Conservation (phyloP, 2,888 invertebrate species). For the Aphidoletes aphidimyza region DNA sequence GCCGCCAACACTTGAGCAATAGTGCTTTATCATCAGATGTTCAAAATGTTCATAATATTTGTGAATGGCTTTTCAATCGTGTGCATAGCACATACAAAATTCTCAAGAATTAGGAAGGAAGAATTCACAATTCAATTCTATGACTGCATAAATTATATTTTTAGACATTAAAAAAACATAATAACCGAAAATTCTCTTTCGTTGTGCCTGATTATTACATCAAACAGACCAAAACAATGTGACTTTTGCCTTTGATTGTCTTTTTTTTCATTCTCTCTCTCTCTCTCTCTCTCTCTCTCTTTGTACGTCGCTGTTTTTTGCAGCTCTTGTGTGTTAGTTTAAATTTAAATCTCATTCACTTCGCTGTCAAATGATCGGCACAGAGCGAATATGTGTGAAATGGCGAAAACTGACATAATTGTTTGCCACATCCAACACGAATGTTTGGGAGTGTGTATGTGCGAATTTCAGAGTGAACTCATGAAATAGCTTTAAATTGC, state of each 20-base stretch:
- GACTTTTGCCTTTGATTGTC: neutral
- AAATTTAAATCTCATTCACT: constrained; percentile 31
- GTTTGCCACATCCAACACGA: neutral
- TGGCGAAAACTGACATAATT: constrained; percentile 41
- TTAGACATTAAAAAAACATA: neutral
- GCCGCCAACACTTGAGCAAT: constrained; percentile 8
- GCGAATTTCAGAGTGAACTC: neutral
- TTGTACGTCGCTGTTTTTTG: neutral
- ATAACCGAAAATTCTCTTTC: neutral
- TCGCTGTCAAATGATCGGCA: constrained; percentile 40
- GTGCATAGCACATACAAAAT: neutral
- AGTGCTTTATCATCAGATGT: neutral
- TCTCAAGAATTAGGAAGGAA: neutral
- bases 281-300: neutral
- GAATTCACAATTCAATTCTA: neutral
- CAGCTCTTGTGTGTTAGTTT: neutral
- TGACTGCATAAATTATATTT: constrained; percentile 27
- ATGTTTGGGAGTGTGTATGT: neutral
- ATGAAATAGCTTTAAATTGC: constrained; percentile 45
- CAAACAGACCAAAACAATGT: constrained; percentile 39
- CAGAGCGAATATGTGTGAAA: constrained; percentile 28
- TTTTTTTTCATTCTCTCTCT: neutral
- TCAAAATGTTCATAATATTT: too few relatives aligned
- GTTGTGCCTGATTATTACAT: constrained; percentile 4
- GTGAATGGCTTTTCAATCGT: neutral